Base-by-base conservation (phyloP, 2,113 vertebrate species). In the Microcebus griseorufus region DNA sequence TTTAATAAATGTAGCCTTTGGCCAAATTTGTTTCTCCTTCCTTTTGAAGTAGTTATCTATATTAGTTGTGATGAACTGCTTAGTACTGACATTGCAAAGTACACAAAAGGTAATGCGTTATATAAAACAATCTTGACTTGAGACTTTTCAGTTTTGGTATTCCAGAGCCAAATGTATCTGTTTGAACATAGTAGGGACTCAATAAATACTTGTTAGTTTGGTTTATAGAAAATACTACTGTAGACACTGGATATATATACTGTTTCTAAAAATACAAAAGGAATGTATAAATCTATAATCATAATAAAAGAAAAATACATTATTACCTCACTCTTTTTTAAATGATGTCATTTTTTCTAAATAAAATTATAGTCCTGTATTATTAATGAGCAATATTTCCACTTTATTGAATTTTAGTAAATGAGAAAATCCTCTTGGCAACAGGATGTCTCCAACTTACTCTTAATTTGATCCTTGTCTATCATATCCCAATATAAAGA, bases 341-440 rank as follows among this genome's bases (percentile, higher is more conserved):
- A 69, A 78, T 53, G 17, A 65, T 45, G 27, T 1, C 6, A 48
- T 62, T 89, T 70, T 95, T 86, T 86, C n/a, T 22, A 70, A 95
- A 79, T 94, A 84, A 93, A 88, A 75, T 58, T 86, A 83, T 51
- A 81, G 53, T 58, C 29, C 23, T 91, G 72, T 81, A 92, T 60
- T 72, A 75, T 64, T 79, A 81, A 88, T 81, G 34, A 96, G 34
- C n/a, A 92, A 29, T 42, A 85, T 83, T 82, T 91, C 16, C 11
- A 51, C 22, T 90, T 70, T 82, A 94, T 90, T 96, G 39, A 69
- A 86, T 95, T 95, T 97, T 85, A 88, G 45, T 76, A 60, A 85
- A 72, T 88, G 67, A 70, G 62, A 96, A 95, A 62, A 18, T 86
- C 64, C 55, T 82, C 27, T 34, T 95, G 65, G 75, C 27, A 82